Percentiles rank a stretch among this genome's conserved stretches.
Conservation (phyloP, 37 sponge, comb jelly and placozoan genomes). For the Haliclona indistincta region DNA sequence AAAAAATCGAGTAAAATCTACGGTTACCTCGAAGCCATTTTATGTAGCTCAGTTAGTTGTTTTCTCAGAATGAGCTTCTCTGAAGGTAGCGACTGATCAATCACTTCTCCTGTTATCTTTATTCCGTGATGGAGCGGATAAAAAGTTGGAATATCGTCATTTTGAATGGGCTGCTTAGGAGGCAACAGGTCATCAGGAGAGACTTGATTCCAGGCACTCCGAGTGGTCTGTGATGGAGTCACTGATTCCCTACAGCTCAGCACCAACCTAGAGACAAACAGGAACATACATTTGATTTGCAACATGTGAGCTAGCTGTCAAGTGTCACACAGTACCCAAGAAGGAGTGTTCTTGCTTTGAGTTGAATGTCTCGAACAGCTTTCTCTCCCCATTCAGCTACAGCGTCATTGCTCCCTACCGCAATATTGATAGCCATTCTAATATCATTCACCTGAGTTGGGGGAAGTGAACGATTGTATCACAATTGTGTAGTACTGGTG, state of each 20-base stretch:
- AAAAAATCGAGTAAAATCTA: too few relatives aligned
- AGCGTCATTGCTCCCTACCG: slow-evolving; percentile 38
- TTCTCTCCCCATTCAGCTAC: slow-evolving; percentile 33
- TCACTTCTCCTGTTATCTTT: slow-evolving; percentile 34
- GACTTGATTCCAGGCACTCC: slow-evolving; percentile 60
- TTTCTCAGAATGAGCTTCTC: slow-evolving; percentile 25
- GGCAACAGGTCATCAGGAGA: slow-evolving; percentile 38
- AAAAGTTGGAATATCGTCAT: slow-evolving; percentile 9
- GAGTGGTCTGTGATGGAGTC: not conserved
- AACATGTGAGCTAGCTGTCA: not conserved
- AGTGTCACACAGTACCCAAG: slow-evolving; percentile 12
- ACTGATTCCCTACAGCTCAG: slow-evolving; percentile 28
- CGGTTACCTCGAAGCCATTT: slow-evolving; percentile 50
- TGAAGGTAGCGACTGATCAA: slow-evolving; percentile 16
- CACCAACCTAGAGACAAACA: slow-evolving; percentile 11
- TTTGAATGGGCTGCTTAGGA: not conserved
- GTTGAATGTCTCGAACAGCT: slow-evolving; percentile 47
- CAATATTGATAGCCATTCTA: slow-evolving; percentile 48
- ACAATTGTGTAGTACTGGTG: not conserved
- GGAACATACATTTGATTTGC: not conserved
- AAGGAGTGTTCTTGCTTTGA: slow-evolving; percentile 27
- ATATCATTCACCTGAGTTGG: slow-evolving; percentile 58
- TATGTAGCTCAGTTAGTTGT: slow-evolving; percentile 45
- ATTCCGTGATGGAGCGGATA: slow-evolving; percentile 67
- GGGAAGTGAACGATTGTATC: not conserved